Base-by-base conservation (phyloP, 2,113 vertebrate genomes). In the Eurystomus gularis region DNA sequence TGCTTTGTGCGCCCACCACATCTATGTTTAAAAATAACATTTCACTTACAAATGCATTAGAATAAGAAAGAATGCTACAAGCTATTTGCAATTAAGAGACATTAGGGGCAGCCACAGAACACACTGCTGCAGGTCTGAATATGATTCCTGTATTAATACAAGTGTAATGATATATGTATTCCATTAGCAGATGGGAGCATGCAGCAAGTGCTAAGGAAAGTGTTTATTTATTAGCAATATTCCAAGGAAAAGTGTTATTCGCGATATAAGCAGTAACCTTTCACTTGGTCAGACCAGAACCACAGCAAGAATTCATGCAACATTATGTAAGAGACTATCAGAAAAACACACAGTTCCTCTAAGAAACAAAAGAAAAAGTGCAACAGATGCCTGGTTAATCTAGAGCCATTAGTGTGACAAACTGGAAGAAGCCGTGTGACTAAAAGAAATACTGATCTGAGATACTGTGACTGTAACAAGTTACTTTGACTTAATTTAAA, bases 21-120 rank as follows among this genome's bases (percentile, higher is more conserved):
- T 26, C 42, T 51, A 68, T 8, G 39, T 18, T 89, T 89, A 57
- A 81, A 94, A 94, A 28, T 68, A 65, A 68, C 16, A 48, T 79
- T 88, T 66, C 58, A 65, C 8, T 72, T 89, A 88, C 33, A 75
- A 90, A 52, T 49, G 24, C 61, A 46, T 48, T 66, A 88, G 66
- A 80, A 77, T 26, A 10, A 88, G 79, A 82, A 65, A 40, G 0
- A 87, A 17, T 25, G 57, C 60, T 75, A 68, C n/a, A 89, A 71
- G 73, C 42, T 90, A 49, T 75, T 76, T 75, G 64, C 66, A 89
- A 94, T 90, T 92, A 95, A 81, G 39, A 92, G 33, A 33, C 70
- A 94, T 79, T 72, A 91, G 40, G 51, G 57, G 39, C 62, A 94
- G 58, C 25, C 89, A 79, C 66, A 85, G 35, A 93, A 81, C 58